Evolutionary conservation across 2,888 invertebrate genomes (phyloP).

Genomic region (Thereva unica): DNA sequence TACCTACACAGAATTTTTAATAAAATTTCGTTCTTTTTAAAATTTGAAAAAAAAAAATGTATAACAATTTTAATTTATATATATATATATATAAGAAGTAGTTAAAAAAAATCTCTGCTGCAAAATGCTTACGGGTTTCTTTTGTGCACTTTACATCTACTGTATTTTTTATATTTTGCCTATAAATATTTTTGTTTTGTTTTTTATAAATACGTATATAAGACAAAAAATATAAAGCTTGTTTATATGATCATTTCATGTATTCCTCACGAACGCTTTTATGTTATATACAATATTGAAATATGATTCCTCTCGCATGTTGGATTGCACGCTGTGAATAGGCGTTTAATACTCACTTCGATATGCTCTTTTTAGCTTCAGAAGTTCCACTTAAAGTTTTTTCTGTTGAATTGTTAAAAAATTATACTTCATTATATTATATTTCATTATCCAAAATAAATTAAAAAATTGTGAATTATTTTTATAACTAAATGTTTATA

Average conservation of each 20-base stretch:
- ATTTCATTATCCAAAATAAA: not conserved
- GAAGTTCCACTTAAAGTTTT: conserved; percentile 8
- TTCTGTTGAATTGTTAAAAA: not conserved
- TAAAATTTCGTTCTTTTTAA: not conserved
- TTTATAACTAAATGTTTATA: not conserved
- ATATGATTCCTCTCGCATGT: too few relatives aligned
- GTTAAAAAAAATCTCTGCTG: conserved; percentile 10
- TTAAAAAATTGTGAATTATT: not conserved
- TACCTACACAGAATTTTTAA: conserved; percentile 14
- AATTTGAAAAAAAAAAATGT: conserved; percentile 22
- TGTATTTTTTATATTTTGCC: conserved; percentile 26
- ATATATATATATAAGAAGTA: conserved; percentile 20
- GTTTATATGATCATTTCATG: conserved; percentile 29
- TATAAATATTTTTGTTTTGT: conserved; percentile 23
- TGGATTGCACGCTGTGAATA: conserved; percentile 6
- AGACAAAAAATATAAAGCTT: conserved; percentile 39
- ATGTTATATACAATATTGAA: too few relatives aligned
- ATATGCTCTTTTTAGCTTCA: conserved; percentile 23
- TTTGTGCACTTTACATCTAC: conserved; percentile 31
- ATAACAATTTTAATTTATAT: conserved; percentile 14
- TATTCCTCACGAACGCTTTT: not conserved
- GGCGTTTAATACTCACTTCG: conserved; percentile 4
- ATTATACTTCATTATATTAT: not conserved
- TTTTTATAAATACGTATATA: conserved; percentile 36
- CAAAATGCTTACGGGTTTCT: not conserved